These are phyloP conservation scores for Nephila pilipes DNA, from an alignment of 1,140 invertebrate genomes.

Conservation along the genomic window DNA sequence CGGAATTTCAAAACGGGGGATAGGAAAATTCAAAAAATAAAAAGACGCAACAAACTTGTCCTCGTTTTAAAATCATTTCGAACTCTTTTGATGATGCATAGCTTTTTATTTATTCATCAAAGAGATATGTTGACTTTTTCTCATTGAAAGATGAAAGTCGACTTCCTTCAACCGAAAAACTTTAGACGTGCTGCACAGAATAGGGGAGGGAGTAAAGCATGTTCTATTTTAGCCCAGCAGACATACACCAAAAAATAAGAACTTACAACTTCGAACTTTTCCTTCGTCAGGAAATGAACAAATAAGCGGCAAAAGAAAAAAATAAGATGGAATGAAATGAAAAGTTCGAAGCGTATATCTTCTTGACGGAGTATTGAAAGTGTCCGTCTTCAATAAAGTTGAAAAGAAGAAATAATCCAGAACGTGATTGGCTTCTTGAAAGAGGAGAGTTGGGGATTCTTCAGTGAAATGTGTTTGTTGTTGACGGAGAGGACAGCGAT, in stretches of 20 bases:
- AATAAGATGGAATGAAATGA: neutral
- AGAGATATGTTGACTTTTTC: neutral
- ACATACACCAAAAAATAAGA: neutral
- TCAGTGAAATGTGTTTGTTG: neutral
- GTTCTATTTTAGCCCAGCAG: neutral
- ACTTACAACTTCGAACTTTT: neutral
- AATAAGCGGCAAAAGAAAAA: neutral
- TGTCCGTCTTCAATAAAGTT: neutral
- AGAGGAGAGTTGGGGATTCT: neutral
- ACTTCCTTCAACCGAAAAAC: neutral
- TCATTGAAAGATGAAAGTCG: neutral
- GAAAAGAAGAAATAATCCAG: slow-evolving; percentile 1
- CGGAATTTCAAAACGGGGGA: too few species aligned
- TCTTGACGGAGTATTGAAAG: neutral
- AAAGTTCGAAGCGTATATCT: neutral
- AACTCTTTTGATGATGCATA: neutral
- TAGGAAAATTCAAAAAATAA: too few species aligned
- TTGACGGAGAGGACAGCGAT: neutral
- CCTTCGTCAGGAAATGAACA: slow-evolving; percentile 10
- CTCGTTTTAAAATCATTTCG: neutral
- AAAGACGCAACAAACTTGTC: too few species aligned
- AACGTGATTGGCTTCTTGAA: slow-evolving; percentile 23
- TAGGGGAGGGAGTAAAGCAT: neutral
- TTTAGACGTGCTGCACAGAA: neutral
- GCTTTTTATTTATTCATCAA: neutral